Conservation (phyloP, 2,113 vertebrate species). For the human (Homo sapiens) region DNA sequence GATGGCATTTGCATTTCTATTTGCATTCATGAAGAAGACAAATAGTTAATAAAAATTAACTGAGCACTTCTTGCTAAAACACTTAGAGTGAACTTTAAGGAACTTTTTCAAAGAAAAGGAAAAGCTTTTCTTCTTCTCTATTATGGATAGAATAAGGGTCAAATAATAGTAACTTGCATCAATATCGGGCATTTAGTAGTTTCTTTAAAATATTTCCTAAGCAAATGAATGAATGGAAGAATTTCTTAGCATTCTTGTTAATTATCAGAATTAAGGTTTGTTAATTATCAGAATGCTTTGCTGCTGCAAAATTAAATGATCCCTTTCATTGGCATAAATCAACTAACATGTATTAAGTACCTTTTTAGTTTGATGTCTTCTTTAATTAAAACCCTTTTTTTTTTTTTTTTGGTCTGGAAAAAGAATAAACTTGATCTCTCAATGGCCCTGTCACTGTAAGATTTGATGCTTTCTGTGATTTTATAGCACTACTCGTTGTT, state of each 20-base stretch:
- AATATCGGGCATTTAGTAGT: background rate
- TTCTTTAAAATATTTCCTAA: constrained; percentile 19
- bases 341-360: background rate
- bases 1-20: background rate
- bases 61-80: background rate
- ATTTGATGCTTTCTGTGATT: constrained; percentile 41
- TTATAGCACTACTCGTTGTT: background rate
- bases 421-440: constrained; percentile 31
- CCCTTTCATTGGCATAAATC: background rate
- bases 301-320: background rate
- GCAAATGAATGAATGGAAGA: background rate
- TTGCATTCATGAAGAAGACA: background rate
- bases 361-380: background rate
- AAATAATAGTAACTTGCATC: background rate
- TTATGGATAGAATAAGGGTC: background rate
- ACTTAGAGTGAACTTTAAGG: background rate
- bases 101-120: background rate
- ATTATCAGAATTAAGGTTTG: background rate
- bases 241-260: background rate
- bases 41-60: background rate
- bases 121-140: background rate
- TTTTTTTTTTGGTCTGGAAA: background rate
- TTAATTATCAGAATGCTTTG: constrained; percentile 13
- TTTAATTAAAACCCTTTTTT: background rate
- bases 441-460: background rate